phyloP scores from a whole-genome alignment of 2,113 vertebrate genomes.

The Egretta garzetta region DNA sequence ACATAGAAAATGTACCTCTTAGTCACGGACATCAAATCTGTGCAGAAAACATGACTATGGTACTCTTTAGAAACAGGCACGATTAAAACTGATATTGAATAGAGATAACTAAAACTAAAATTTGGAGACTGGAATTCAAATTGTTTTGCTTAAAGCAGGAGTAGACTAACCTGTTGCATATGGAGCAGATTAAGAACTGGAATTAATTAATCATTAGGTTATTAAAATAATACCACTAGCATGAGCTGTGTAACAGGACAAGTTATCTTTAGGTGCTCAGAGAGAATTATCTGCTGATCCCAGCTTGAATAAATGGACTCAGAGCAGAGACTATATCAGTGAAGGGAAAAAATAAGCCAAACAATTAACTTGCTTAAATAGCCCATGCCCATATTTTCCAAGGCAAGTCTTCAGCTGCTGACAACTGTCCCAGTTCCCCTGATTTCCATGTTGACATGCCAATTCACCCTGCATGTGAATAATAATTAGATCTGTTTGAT shows the following conservation, averaged over 20 bases:
- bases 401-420: background rate
- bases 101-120: background rate
- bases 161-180: constrained; percentile 6
- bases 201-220: constrained; percentile 32
- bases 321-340: background rate
- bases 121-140: background rate
- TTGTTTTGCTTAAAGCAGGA: background rate
- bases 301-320: constrained; percentile 4
- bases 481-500: background rate
- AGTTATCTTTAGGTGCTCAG: constrained; percentile 5
- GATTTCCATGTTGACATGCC: background rate
- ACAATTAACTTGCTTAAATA: background rate
- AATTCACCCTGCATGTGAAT: background rate
- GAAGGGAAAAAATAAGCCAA: background rate
- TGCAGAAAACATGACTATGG: background rate
- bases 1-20: background rate
- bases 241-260: background rate
- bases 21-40: background rate
- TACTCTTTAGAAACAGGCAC: background rate
- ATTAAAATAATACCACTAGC: constrained; percentile 28
- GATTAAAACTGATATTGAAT: background rate
- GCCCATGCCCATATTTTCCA: background rate
- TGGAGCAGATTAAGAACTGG: constrained; percentile 24
- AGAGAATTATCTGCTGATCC: constrained; percentile 18
- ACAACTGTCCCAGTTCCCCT: background rate